phyloP scores from a whole-genome alignment of 1,140 invertebrate genomes.

The Daktulosphaira vitifoliae region DNA sequence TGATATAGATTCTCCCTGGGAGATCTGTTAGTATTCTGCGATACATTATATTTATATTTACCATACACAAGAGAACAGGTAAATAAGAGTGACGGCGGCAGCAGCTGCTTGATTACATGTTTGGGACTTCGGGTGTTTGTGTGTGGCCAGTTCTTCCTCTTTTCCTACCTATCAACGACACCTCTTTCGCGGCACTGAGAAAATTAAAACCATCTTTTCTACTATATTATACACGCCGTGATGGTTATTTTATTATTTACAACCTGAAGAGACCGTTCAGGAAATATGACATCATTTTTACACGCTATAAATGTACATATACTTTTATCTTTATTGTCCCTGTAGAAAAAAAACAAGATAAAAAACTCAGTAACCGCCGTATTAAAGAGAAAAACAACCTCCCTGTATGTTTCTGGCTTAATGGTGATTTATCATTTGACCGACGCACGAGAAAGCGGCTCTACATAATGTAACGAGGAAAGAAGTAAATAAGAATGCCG shows the following conservation, averaged over 20 bases:
- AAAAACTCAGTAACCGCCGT: neutral
- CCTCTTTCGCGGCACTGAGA: conserved; percentile 29
- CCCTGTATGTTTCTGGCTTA: neutral
- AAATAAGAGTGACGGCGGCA: neutral
- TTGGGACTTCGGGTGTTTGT: conserved; percentile 28
- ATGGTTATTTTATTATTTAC: conserved; percentile 33
- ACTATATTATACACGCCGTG: neutral
- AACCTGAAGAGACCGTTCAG: conserved; percentile 2
- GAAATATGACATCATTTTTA: conserved; percentile 30
- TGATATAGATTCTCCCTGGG: no score
- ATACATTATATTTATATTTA: no score
- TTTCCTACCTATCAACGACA: neutral
- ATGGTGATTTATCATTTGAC: conserved; percentile 28
- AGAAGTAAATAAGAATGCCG: no score
- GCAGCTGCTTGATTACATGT: conserved; percentile 31
- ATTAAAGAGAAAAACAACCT: conserved; percentile 6
- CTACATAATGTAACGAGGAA: no score
- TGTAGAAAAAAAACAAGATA: neutral
- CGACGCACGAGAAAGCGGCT: neutral
- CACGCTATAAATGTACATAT: conserved; percentile 4
- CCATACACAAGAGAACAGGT: neutral
- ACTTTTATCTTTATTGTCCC: neutral
- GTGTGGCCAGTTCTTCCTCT: conserved; percentile 10
- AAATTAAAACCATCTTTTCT: conserved; percentile 18
- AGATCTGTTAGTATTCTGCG: no score